Evolutionary conservation across 2,113 vertebrate species (phyloP).

Genomic region (Tachysurus fulvidraco): DNA sequence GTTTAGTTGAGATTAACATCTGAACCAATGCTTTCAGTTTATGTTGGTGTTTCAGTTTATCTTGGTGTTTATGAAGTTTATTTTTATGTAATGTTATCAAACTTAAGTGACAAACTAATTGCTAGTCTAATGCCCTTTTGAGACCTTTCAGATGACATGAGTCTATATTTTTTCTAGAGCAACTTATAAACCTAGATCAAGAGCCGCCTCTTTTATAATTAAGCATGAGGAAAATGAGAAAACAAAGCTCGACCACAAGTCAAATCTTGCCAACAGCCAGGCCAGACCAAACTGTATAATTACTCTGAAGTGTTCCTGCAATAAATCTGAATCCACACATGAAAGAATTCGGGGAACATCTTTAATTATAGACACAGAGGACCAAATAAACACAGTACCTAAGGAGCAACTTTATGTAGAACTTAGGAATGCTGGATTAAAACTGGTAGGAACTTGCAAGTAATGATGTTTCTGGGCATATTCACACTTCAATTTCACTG

Average conservation of each 20-base stretch:
- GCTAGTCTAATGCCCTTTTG: conserved; percentile 32
- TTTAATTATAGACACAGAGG: conserved; percentile 65
- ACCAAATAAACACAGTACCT: conserved; percentile 37
- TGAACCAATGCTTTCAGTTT: neutral
- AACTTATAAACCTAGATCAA: conserved; percentile 11
- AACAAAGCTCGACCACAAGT: conserved; percentile 57
- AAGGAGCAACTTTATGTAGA: conserved; percentile 48
- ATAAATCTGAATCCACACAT: conserved; percentile 72
- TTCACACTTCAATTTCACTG: neutral
- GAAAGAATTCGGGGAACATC: conserved; percentile 65
- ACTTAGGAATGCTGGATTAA: conserved; percentile 30
- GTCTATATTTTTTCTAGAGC: conserved; percentile 11
- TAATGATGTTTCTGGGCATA: conserved; percentile 9
- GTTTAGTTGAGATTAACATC: neutral
- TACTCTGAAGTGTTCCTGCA: conserved; percentile 68
- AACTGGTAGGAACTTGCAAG: conserved; percentile 12
- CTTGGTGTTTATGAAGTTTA: neutral
- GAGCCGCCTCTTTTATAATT: conserved; percentile 52
- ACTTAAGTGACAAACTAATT: conserved; percentile 12
- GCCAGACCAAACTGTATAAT: conserved; percentile 62
- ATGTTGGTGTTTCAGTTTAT: neutral
- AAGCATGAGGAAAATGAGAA: conserved; percentile 54
- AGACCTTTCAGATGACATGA: neutral
- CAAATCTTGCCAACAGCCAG: conserved; percentile 59
- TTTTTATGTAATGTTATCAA: conserved; percentile 31